Evolutionary conservation across 2,113 vertebrate species (phyloP).

Genomic region (Hiodon alosoides): DNA sequence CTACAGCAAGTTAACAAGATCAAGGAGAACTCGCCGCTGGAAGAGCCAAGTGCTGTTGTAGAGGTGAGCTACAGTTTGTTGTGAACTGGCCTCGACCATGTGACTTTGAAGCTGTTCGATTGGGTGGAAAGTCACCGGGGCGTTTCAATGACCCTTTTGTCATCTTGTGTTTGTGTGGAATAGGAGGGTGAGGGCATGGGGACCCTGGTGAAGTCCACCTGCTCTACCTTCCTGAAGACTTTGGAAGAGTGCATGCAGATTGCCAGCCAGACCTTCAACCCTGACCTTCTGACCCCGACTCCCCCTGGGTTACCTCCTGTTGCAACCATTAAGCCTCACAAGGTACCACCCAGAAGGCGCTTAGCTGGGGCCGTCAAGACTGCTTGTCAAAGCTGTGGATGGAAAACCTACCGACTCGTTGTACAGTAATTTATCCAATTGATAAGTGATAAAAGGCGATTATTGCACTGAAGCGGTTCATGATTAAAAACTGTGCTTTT

Average conservation of each 20-base stretch:
- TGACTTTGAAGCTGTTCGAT: no score
- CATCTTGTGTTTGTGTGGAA: constrained; percentile 24
- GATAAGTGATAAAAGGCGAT: no score
- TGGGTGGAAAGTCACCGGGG: no score
- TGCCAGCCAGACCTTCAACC: constrained; percentile 78
- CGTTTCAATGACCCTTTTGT: no score
- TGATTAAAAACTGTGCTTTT: not conserved
- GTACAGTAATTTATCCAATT: no score
- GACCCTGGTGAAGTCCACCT: constrained; percentile 85
- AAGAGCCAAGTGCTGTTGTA: constrained; percentile 34
- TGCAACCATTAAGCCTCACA: constrained; percentile 73
- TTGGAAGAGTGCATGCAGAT: constrained; percentile 98
- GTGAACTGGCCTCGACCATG: not conserved
- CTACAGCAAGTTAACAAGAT: constrained; percentile 94
- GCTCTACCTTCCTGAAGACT: constrained; percentile 90
- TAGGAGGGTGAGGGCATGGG: constrained; percentile 76
- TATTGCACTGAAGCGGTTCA: no score
- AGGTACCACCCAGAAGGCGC: constrained; percentile 55
- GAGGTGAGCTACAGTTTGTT: constrained; percentile 1
- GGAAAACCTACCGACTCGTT: no score
- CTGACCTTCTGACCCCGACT: constrained; percentile 69
- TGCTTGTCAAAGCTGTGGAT: no score
- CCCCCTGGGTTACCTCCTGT: constrained; percentile 80
- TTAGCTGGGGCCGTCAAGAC: no score
- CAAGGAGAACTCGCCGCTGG: constrained; percentile 55